Conservation (phyloP, 2,797 vertebrate genomes). For the Sebastes steindachneri region DNA sequence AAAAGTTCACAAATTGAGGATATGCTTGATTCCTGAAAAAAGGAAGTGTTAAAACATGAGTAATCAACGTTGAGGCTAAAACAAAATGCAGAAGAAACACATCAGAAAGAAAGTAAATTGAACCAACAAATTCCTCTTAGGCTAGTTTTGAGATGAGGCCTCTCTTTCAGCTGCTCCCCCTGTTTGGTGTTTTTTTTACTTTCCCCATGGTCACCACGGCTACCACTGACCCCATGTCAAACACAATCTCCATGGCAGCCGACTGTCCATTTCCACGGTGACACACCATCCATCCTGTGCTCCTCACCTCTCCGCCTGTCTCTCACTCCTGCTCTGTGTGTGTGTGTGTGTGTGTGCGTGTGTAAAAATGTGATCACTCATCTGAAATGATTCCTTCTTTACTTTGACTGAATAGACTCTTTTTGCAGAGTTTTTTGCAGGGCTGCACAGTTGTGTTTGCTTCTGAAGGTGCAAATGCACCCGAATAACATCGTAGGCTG, state of each 20-base stretch:
- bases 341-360: not conserved
- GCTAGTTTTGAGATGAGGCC: slow-evolving; percentile 68
- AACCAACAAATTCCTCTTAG: slow-evolving; percentile 1
- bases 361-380: slow-evolving; percentile 26
- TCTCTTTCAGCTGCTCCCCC: slow-evolving; percentile 20
- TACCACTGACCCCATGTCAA: slow-evolving; percentile 32
- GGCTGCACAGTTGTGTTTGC: not conserved
- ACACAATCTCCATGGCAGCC: slow-evolving; percentile 14
- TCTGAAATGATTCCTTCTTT: slow-evolving; percentile 53
- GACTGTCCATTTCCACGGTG: slow-evolving; percentile 51
- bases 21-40: not conserved
- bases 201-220: slow-evolving; percentile 37
- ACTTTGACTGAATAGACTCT: not conserved
- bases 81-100: not conserved
- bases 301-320: slow-evolving; percentile 79
- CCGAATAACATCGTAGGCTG: slow-evolving; percentile 21
- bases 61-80: not conserved
- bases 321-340: slow-evolving; percentile 60
- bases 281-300: slow-evolving; percentile 80
- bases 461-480: not conserved
- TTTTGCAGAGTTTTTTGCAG: not conserved
- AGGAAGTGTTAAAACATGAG: not conserved
- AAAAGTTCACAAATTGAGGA: not conserved
- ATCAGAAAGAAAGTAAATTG: not conserved
- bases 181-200: slow-evolving; percentile 38